Percentiles rank a stretch among this genome's conserved stretches.
Evolutionary conservation across 2,888 invertebrate species (phyloP).

Genomic region (Habrosyne pyritoides): DNA sequence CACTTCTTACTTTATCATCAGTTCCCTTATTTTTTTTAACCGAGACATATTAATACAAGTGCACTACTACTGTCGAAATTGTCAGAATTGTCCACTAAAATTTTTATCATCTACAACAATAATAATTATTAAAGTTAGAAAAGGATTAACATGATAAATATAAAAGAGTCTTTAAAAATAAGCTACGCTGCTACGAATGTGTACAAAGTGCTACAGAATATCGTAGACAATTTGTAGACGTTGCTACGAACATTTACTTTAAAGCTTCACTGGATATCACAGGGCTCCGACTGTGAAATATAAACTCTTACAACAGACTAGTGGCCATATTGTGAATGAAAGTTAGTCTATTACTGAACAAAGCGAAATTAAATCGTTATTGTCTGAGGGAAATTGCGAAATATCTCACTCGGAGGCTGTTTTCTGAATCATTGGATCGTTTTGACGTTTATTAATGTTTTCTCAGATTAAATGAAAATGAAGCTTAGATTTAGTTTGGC

Average conservation of each 20-base stretch:
- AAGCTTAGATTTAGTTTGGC: background rate
- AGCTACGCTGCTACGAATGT: conserved; percentile 25
- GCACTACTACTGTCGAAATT: too few relatives aligned
- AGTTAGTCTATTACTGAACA: background rate
- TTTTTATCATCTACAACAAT: too few relatives aligned
- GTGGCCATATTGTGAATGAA: background rate
- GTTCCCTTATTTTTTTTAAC: too few relatives aligned
- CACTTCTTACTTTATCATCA: too few relatives aligned
- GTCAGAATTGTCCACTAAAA: too few relatives aligned
- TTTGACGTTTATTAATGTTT: conserved; percentile 2
- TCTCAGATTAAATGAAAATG: background rate
- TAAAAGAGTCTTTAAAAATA: conserved; percentile 12
- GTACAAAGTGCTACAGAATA: conserved; percentile 38
- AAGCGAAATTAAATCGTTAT: conserved; percentile 1
- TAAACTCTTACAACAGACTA: background rate
- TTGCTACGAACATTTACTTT: conserved; percentile 40
- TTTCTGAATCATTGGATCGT: background rate
- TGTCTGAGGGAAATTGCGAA: background rate
- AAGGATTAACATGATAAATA: conserved; percentile 17
- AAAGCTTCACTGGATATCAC: conserved; percentile 24
- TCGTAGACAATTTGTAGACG: conserved; percentile 49
- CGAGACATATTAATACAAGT: too few relatives aligned
- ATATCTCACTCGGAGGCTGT: conserved; percentile 1
- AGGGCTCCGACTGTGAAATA: background rate
- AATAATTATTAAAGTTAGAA: too few relatives aligned